Percentiles rank a stretch among this genome's conserved stretches.
phyloP scores from a whole-genome alignment of 2,797 vertebrate genomes.

The Hydrophis major region DNA sequence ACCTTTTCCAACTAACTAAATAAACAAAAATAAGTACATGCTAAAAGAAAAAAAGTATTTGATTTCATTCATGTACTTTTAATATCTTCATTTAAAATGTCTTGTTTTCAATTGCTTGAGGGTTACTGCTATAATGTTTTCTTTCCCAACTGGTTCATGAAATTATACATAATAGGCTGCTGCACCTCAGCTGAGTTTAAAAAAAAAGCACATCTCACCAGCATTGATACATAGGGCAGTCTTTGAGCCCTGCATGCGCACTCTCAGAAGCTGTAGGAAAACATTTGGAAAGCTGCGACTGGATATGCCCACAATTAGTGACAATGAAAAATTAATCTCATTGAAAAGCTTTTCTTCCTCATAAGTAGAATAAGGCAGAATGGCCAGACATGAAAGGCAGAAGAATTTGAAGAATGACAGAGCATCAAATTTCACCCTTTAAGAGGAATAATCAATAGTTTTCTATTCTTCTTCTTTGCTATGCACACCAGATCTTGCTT shows the following conservation, averaged over 20 bases:
- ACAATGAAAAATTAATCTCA: neutral
- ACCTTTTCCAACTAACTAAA: neutral
- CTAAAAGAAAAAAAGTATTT: neutral
- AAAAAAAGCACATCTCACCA: too few species aligned
- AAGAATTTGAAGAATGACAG: constrained; percentile 36
- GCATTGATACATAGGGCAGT: too few species aligned
- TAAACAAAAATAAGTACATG: constrained; percentile 2
- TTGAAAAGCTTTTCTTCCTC: constrained; percentile 19
- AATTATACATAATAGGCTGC: neutral
- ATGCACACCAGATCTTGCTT: constrained; percentile 39
- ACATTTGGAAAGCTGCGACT: too few species aligned
- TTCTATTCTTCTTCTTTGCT: constrained; percentile 31
- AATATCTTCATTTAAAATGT: neutral
- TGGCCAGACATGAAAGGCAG: constrained; percentile 12
- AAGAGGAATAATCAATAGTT: constrained; percentile 50
- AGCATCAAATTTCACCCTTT: constrained; percentile 46
- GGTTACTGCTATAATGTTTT: too few species aligned
- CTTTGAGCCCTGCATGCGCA: too few species aligned
- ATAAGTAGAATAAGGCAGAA: constrained; percentile 25
- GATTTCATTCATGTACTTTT: constrained; percentile 1
- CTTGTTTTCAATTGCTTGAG: neutral
- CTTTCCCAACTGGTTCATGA: neutral
- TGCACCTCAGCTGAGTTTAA: too few species aligned
- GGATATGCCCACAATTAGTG: neutral
- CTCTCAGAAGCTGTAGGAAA: too few species aligned